Conservation (phyloP, 1,140 invertebrate species). For the Delia radicum region DNA sequence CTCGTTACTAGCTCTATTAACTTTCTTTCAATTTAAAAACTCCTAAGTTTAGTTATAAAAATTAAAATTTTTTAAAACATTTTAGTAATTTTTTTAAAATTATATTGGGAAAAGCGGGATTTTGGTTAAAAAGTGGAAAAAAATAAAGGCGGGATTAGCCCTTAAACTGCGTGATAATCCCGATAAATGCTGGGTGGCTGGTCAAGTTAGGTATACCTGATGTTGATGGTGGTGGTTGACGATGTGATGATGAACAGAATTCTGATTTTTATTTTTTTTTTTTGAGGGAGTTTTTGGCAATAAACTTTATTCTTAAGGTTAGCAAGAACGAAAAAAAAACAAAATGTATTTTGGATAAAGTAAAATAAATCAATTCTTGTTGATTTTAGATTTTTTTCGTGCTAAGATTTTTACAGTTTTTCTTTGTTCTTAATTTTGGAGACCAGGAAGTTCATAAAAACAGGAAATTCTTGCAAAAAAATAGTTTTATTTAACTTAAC, state of each 20-base stretch:
- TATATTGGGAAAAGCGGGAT: too few species aligned
- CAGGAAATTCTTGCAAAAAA: neutral
- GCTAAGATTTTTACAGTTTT: neutral
- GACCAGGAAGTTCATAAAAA: neutral
- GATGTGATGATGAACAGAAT: neutral
- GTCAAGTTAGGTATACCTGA: neutral
- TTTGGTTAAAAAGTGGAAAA: too few species aligned
- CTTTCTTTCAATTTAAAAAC: too few species aligned
- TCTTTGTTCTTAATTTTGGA: neutral
- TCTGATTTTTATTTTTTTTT: neutral
- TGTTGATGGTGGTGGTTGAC: neutral
- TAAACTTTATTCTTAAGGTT: neutral
- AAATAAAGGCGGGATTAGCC: too few species aligned
- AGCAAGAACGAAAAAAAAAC: neutral
- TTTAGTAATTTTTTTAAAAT: too few species aligned
- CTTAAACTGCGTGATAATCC: too few species aligned
- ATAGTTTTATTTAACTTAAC: neutral
- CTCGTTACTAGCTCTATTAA: too few species aligned
- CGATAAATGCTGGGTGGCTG: neutral
- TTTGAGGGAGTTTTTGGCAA: neutral
- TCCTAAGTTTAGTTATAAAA: too few species aligned
- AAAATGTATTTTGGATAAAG: neutral
- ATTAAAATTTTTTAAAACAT: too few species aligned
- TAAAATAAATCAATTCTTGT: neutral
- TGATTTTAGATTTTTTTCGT: neutral